These are phyloP conservation scores for Darevskia mixta DNA, from an alignment of 2,797 vertebrate species.

Conservation along the genomic window DNA sequence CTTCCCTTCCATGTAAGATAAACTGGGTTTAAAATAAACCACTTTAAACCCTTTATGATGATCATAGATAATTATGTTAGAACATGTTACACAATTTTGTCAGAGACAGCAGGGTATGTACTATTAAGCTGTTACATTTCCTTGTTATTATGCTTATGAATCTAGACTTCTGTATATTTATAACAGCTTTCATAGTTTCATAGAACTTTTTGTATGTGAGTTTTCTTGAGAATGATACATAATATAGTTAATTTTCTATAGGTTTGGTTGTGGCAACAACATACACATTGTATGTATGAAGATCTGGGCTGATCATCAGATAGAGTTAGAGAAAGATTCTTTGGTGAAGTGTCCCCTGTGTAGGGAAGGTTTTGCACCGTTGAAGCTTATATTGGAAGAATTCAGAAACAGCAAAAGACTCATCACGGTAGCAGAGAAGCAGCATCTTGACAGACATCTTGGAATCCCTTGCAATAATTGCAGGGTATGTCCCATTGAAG, in stretches of 20 bases:
- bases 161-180: neutral
- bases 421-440: conserved; percentile 75
- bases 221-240: neutral
- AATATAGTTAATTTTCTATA: conserved; percentile 45
- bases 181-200: neutral
- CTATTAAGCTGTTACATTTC: neutral
- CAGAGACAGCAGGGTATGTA: neutral
- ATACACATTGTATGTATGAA: conserved; percentile 83
- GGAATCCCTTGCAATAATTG: conserved; percentile 79
- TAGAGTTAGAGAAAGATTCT: conserved; percentile 34
- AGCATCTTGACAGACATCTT: conserved; percentile 78
- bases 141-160: neutral
- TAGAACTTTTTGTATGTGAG: neutral
- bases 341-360: conserved; percentile 81
- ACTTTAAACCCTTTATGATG: neutral
- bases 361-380: conserved; percentile 74
- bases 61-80: neutral
- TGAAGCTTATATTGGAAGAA: conserved; percentile 75
- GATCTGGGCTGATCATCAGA: conserved; percentile 78
- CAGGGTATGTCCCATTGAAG: conserved; percentile 73
- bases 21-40: neutral
- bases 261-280: conserved; percentile 82
- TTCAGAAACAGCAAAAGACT: conserved; percentile 76
- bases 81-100: neutral
- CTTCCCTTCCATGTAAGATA: neutral